Evolutionary conservation across 2,888 invertebrate genomes (phyloP).

Genomic region (Ceramica pisi): DNA sequence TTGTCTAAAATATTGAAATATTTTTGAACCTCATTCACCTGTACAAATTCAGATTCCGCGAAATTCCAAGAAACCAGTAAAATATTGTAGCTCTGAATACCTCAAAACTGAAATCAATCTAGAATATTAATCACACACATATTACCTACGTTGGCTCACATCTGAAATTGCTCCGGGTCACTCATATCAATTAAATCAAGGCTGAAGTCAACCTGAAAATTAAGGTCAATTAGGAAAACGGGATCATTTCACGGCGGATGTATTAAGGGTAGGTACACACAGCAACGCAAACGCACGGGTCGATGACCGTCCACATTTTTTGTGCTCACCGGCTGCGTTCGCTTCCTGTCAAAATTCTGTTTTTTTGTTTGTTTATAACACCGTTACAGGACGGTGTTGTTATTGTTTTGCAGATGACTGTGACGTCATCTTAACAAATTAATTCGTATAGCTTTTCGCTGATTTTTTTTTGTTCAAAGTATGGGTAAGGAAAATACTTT

Average conservation of each 20-base stretch:
- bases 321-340: slow-evolving; percentile 85
- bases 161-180: slow-evolving; percentile 20
- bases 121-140: slow-evolving; percentile 8
- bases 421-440: slow-evolving; percentile 49
- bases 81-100: neutral
- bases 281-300: slow-evolving; percentile 72
- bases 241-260: slow-evolving; percentile 66
- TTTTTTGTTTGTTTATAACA: slow-evolving; percentile 78
- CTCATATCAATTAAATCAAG: slow-evolving; percentile 45
- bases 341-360: slow-evolving; percentile 88
- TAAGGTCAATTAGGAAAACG: slow-evolving; percentile 50
- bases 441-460: accelerated
- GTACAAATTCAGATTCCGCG: neutral
- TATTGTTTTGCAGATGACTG: slow-evolving; percentile 64
- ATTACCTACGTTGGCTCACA: neutral
- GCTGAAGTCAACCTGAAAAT: slow-evolving; percentile 44
- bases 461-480: neutral
- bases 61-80: slow-evolving; percentile 1
- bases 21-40: neutral
- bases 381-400: slow-evolving; percentile 79
- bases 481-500: neutral
- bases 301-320: slow-evolving; percentile 83
- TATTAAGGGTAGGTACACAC: slow-evolving; percentile 75
- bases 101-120: slow-evolving; percentile 10
- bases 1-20: neutral